Conservation (phyloP, 1,140 invertebrate genomes). For the Neuroterus valhalla region DNA sequence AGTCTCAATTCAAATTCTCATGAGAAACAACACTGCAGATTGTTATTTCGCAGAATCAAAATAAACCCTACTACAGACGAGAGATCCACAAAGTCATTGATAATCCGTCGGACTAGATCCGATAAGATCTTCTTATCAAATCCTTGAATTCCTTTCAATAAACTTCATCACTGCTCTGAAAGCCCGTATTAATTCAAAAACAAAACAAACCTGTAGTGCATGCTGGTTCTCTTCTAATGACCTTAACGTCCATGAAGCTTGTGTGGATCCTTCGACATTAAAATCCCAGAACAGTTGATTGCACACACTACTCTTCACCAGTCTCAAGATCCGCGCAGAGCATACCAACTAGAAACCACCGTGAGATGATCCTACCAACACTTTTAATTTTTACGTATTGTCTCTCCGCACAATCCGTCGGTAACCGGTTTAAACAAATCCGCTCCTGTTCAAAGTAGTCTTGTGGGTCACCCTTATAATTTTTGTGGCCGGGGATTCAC, state of each 20-base stretch:
- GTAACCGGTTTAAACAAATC: conserved; percentile 14
- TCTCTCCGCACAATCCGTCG: conserved; percentile 22
- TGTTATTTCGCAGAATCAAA: neutral
- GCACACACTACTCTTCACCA: conserved; percentile 28
- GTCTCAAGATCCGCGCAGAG: conserved; percentile 2
- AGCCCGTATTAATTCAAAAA: conserved; percentile 18
- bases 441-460: neutral
- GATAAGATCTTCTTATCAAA: conserved; percentile 12
- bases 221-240: conserved; percentile 14
- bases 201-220: conserved; percentile 58
- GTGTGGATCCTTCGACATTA: neutral
- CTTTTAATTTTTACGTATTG: conserved; percentile 14
- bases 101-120: conserved; percentile 13
- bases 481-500: neutral
- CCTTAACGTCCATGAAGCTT: conserved; percentile 23
- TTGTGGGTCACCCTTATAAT: neutral
- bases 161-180: neutral
- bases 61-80: neutral
- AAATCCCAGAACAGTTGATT: conserved; percentile 27
- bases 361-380: conserved; percentile 20
- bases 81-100: conserved; percentile 8
- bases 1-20: too few relatives aligned
- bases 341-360: conserved; percentile 18
- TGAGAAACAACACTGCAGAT: too few relatives aligned
- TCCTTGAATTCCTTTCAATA: conserved; percentile 1